Base-by-base conservation (phyloP, 2,797 vertebrate genomes). In the Channa striata region DNA sequence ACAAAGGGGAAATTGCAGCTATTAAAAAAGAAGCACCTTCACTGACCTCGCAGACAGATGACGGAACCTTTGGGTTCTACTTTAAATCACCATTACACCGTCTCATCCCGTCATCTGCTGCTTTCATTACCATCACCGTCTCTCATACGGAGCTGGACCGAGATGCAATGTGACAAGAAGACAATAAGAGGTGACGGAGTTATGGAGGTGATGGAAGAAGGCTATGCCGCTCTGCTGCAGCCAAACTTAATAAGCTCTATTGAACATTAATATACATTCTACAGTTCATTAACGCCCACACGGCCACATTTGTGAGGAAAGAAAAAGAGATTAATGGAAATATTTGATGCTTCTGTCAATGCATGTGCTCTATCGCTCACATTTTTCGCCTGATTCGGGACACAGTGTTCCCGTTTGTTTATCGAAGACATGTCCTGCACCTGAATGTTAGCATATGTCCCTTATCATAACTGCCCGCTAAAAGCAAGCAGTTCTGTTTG, bases 181-280 rank as follows among this genome's bases (percentile, higher is more conserved):
- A 71, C 46, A 68, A 60, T 48, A 42, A 39, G 36, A 34, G 11
- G 11, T n/a, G n/a, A n/a, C n/a, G n/a, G n/a, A n/a, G n/a, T n/a
- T n/a, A n/a, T n/a, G 17, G 44, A 54, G 8, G 11, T 47, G 50
- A 47, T 16, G 43, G 50, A 44, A 23, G 52, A 25, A 20, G 20
- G 50, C 1, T 12, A n/a, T 25, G 17, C 51, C 33, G 52, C 9
- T 23, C 59, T 48, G 58, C 63, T 2, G 43, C 23, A 63, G 70
- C 36, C 21, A 3, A 62, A 71, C 23, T 58, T 54, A 68, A 72
- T 68, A 56, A 75, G 44, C 58, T 33, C 39, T 8, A 36, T 52
- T 81, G 48, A 67, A 81, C 59, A 78, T 75, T 56, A 60, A 73
- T 59, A 34, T 17, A 53, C 37, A 23, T 68, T 50, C 44, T 60